Evolutionary conservation across 2,113 vertebrate species (phyloP).

Genomic region (Protomyctophum bolini): DNA sequence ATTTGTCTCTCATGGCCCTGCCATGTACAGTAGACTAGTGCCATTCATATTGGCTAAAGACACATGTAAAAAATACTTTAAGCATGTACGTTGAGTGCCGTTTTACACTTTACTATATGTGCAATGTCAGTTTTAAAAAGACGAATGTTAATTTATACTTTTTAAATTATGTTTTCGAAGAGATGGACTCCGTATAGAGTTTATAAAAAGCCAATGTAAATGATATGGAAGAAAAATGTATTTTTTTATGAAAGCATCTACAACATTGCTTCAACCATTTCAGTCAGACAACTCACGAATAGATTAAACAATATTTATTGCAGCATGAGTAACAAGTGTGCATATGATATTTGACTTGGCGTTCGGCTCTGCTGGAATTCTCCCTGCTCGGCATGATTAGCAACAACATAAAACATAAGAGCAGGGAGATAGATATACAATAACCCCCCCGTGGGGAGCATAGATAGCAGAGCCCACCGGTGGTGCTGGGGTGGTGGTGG

Average conservation of each 20-base stretch:
- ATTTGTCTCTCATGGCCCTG: neutral
- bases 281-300: too few relatives aligned
- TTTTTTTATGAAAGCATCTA: slow-evolving; percentile 71
- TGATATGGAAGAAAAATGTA: slow-evolving; percentile 63
- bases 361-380: too few relatives aligned
- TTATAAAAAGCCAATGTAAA: slow-evolving; percentile 69
- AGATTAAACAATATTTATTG: too few relatives aligned
- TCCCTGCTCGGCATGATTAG: too few relatives aligned
- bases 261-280: slow-evolving; percentile 72
- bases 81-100: slow-evolving; percentile 55
- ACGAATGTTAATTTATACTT: slow-evolving; percentile 78
- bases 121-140: slow-evolving; percentile 69
- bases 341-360: too few relatives aligned
- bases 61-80: slow-evolving; percentile 11
- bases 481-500: too few relatives aligned
- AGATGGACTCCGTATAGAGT: slow-evolving; percentile 59
- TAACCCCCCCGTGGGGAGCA: too few relatives aligned
- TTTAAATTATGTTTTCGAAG: slow-evolving; percentile 55
- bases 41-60: slow-evolving; percentile 42
- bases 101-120: slow-evolving; percentile 71
- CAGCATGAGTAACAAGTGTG: too few relatives aligned
- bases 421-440: too few relatives aligned
- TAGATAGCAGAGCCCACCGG: too few relatives aligned
- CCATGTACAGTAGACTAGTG: slow-evolving; percentile 25
- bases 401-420: too few relatives aligned